These are phyloP conservation scores for Drosophila ochracea DNA, from an alignment of 2,888 invertebrate species.

Conservation along the genomic window DNA sequence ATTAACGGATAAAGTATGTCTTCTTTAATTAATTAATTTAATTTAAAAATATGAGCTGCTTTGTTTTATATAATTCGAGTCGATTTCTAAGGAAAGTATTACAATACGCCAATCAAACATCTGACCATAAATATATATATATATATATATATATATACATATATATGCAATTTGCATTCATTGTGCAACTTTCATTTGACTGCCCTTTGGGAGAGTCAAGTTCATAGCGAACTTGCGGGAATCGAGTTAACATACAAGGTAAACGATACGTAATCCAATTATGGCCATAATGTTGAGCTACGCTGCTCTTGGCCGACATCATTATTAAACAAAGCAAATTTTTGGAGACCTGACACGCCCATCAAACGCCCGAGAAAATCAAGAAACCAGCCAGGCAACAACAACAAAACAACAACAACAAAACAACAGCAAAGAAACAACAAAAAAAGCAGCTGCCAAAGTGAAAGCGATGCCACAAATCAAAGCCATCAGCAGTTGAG, in stretches of 20 bases:
- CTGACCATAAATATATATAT: not conserved
- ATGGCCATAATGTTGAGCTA: slow-evolving; percentile 20
- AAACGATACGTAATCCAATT: slow-evolving; percentile 48
- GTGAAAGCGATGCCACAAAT: slow-evolving; percentile 78
- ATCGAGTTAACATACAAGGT: slow-evolving; percentile 37
- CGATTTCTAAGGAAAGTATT: not conserved
- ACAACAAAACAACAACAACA: slow-evolving; percentile 1
- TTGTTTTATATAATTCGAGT: not conserved
- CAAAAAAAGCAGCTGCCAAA: slow-evolving; percentile 47
- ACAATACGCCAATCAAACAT: not conserved
- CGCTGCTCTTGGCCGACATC: slow-evolving; percentile 51
- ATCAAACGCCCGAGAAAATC: slow-evolving; percentile 10
- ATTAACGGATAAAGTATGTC: not conserved
- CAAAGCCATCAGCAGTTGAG: slow-evolving; percentile 52
- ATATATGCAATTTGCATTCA: not conserved
- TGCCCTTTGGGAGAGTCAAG: slow-evolving; percentile 5
- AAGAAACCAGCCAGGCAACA: slow-evolving; percentile 1
- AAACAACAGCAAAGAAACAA: slow-evolving; percentile 11
- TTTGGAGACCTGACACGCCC: slow-evolving; percentile 40
- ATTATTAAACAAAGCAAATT: slow-evolving; percentile 32
- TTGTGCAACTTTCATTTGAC: slow-evolving; percentile 1
- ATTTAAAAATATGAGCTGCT: not conserved
- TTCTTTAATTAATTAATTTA: not conserved
- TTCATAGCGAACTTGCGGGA: slow-evolving; percentile 42
- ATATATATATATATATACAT: not conserved